Conservation (phyloP, 2,797 vertebrate species). For the Channallabes apus region DNA sequence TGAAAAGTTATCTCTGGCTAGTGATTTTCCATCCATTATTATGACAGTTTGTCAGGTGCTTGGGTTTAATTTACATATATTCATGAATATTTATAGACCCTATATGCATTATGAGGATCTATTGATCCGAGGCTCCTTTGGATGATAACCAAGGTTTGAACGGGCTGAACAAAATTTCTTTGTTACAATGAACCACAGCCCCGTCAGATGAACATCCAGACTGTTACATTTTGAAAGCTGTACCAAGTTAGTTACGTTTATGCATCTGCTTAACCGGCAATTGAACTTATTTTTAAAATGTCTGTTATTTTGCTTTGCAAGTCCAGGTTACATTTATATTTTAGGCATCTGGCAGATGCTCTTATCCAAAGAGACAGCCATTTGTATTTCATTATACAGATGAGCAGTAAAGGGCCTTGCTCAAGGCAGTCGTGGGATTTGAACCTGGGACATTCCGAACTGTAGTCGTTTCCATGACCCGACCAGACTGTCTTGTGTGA, state of each 20-base stretch:
- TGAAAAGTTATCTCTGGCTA: background rate
- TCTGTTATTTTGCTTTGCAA: too few relatives aligned
- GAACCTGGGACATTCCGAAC: too few relatives aligned
- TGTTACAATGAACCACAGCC: background rate
- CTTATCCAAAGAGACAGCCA: too few relatives aligned
- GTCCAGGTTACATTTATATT: too few relatives aligned
- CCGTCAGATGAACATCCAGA: background rate
- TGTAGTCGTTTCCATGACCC: too few relatives aligned
- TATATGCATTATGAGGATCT: background rate
- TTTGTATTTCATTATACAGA: too few relatives aligned
- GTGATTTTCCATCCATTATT: background rate
- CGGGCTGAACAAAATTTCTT: background rate
- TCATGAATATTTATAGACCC: background rate
- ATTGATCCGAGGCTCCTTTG: background rate
- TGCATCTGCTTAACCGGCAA: background rate
- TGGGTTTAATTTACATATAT: background rate
- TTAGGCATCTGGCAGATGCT: too few relatives aligned
- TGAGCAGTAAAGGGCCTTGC: too few relatives aligned
- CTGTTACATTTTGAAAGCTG: background rate
- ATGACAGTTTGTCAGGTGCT: background rate
- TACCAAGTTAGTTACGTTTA: background rate
- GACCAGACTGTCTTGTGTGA: too few relatives aligned
- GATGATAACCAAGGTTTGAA: background rate
- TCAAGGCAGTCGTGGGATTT: too few relatives aligned
- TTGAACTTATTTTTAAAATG: too few relatives aligned